These are phyloP conservation scores for Neocrepidodera transversa DNA, from an alignment of 2,888 invertebrate species.

Conservation along the genomic window DNA sequence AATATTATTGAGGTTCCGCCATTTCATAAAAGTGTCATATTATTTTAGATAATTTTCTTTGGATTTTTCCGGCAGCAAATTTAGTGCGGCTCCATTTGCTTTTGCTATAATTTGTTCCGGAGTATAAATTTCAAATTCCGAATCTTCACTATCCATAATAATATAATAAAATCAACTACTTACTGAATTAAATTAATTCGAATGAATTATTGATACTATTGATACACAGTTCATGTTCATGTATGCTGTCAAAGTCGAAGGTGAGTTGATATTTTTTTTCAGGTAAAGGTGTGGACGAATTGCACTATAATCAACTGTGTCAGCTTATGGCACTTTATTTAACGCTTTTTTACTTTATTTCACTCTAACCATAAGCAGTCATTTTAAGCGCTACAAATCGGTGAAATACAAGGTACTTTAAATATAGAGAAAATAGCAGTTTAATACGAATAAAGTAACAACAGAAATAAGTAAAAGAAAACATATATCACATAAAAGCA, in stretches of 20 bases:
- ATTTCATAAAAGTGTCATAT: conserved; percentile 6
- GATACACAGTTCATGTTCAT: neutral
- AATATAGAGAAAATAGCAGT: too few relatives aligned
- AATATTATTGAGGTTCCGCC: conserved; percentile 2
- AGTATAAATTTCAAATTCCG: neutral
- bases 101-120: neutral
- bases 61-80: neutral
- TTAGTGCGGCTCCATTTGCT: neutral
- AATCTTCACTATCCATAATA: neutral
- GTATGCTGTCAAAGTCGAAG: too few relatives aligned
- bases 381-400: too few relatives aligned
- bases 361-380: too few relatives aligned
- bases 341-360: neutral
- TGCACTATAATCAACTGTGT: neutral
- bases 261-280: too few relatives aligned
- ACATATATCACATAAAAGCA: too few relatives aligned
- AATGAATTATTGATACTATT: neutral
- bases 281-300: too few relatives aligned
- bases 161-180: neutral
- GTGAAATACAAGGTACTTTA: too few relatives aligned
- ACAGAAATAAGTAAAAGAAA: too few relatives aligned
- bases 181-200: neutral
- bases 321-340: neutral
- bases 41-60: conserved; percentile 2
- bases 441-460: too few relatives aligned